Evolutionary conservation across 2,797 vertebrate genomes (phyloP).

Genomic region (Tragopan temminckii): DNA sequence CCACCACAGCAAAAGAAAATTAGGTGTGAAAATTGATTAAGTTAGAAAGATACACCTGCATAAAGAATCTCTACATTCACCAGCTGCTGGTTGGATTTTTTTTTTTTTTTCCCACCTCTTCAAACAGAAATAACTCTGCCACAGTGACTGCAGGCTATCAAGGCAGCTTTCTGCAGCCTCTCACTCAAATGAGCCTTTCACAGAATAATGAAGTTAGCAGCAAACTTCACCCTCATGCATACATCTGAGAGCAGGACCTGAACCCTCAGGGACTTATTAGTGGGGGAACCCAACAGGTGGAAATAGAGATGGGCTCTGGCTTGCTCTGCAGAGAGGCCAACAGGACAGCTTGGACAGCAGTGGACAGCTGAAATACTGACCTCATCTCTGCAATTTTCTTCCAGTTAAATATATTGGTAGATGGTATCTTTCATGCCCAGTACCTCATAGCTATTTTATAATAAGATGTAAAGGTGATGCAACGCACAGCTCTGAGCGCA

Average conservation of each 20-base stretch:
- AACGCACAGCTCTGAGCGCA: neutral
- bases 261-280: neutral
- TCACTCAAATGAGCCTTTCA: neutral
- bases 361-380: neutral
- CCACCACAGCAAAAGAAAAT: neutral
- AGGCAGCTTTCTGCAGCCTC: neutral
- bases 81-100: neutral
- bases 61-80: conserved; percentile 3
- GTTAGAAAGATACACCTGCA: neutral
- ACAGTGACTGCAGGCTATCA: conserved; percentile 21
- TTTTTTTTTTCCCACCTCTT: neutral
- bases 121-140: conserved; percentile 1
- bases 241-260: neutral
- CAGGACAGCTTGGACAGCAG: neutral
- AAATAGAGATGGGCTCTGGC: neutral
- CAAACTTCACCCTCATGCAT: neutral
- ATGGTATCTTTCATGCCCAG: neutral
- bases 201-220: conserved; percentile 26
- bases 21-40: neutral
- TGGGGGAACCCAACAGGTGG: conserved; percentile 13
- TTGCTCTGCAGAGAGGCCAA: neutral
- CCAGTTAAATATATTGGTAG: neutral
- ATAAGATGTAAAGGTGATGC: neutral
- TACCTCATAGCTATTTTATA: conserved; percentile 20
- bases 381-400: neutral